Evolutionary conservation across 92 coral and sea anemone species (phyloP), one percentile per base, ranked within the genome.

Genomic region (Phenganax stokvisi): DNA sequence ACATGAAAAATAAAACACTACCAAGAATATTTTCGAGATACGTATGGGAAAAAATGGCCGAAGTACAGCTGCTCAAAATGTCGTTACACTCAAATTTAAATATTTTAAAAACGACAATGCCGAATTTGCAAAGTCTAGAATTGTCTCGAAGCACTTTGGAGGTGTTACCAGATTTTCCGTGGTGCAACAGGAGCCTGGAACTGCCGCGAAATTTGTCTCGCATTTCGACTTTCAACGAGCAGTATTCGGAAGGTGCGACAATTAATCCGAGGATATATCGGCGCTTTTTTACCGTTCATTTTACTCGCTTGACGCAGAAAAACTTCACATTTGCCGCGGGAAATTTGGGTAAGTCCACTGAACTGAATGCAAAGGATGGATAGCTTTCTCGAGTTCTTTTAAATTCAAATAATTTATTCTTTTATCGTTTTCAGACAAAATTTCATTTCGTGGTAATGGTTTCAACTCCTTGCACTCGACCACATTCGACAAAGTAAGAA

Each of bases 11-110:
- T 8, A 15, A 57, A 6, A 71, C 52, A 47, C 56, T 92, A 58
- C 97, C 87, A 12, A 68, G 67, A 1, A 72, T 85, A 6, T 88
- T 85, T 68, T 80, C 76, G 9, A 58, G 72, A 8, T 63, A 76
- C 15, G 67, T 58, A 30, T 92, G 97, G 97, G 85, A 89, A 6
- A 80, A 53, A 47, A 82, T 92, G 90, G 93, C 91, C 0, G 90
- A 92, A 80, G 75, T 86, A 0, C 13, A 6, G 59, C 75, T 92
- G 9, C 10, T 58, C 5, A 71, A 83, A 13, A 69, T 84, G 44
- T 62, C 83, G 27, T 84, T 92, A 3, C 54, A 67, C 6, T 56
- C 86, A 25, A 67, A 85, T 75, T 90, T 91, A 6, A 59, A 37
- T 0, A 72, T 61, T 52, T 80, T 90, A 3, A 75, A 54, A 10